These are phyloP conservation scores for Augiades crinisus DNA, from an alignment of 2,888 invertebrate genomes.

Conservation along the genomic window DNA sequence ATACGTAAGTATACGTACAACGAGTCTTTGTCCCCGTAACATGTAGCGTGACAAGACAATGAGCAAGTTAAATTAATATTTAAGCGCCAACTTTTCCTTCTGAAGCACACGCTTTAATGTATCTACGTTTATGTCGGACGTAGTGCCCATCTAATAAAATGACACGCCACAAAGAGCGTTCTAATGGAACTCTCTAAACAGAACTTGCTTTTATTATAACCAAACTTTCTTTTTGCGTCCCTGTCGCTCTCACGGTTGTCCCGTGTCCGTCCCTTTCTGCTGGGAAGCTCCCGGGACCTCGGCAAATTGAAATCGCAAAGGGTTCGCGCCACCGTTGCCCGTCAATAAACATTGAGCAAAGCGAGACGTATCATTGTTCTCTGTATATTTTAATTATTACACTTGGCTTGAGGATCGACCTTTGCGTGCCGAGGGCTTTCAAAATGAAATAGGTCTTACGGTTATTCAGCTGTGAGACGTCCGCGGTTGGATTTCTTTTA, in stretches of 20 bases:
- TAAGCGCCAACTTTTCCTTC: slow-evolving; percentile 3
- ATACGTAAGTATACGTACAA: background rate
- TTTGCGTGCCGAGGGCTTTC: slow-evolving; percentile 33
- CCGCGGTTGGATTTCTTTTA: slow-evolving; percentile 11
- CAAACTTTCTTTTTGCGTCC: slow-evolving; percentile 32
- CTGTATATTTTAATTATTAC: slow-evolving; percentile 75
- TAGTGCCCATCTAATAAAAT: slow-evolving; percentile 32
- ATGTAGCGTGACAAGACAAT: background rate
- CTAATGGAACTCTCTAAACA: slow-evolving; percentile 36
- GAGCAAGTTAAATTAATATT: slow-evolving; percentile 9
- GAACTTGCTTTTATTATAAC: slow-evolving; percentile 38
- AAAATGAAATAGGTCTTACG: slow-evolving; percentile 27
- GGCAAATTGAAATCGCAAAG: slow-evolving; percentile 71
- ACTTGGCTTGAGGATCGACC: slow-evolving; percentile 51
- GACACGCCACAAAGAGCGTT: slow-evolving; percentile 37
- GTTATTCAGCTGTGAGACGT: background rate
- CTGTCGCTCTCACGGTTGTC: slow-evolving; percentile 15
- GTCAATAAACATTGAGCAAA: slow-evolving; percentile 71
- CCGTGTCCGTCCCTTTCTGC: slow-evolving; percentile 25
- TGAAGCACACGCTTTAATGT: background rate
- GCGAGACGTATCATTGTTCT: slow-evolving; percentile 73
- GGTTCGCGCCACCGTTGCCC: slow-evolving; percentile 51
- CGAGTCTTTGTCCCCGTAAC: no score
- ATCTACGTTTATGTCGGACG: slow-evolving; percentile 10
- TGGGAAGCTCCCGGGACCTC: slow-evolving; percentile 30